phyloP scores from a whole-genome alignment of 2,888 invertebrate species.

The Ganaspis brasiliensis region DNA sequence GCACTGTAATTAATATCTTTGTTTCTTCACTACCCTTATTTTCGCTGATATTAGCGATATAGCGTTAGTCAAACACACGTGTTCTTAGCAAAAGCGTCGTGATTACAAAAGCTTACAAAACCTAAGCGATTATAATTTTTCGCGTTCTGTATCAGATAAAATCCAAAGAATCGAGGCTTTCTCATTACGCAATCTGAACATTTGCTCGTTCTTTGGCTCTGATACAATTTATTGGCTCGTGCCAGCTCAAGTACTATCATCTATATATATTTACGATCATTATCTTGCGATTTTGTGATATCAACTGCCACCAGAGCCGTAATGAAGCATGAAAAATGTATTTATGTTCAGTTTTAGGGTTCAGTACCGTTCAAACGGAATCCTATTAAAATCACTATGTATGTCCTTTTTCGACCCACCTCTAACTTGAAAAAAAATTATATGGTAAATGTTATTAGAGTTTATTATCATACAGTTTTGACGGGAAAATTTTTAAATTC shows the following conservation, averaged over 20 bases:
- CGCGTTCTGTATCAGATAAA: slow-evolving; percentile 11
- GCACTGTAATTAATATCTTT: slow-evolving; percentile 6
- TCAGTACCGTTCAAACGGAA: too few relatives aligned
- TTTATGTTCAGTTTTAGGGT: too few relatives aligned
- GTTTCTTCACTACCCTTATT: not conserved
- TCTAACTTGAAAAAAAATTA: too few relatives aligned
- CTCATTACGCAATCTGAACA: slow-evolving; percentile 21
- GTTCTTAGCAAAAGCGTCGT: not conserved
- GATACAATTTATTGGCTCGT: slow-evolving; percentile 35
- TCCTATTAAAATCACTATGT: too few relatives aligned
- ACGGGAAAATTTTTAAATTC: not conserved
- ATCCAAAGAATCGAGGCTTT: slow-evolving; percentile 19
- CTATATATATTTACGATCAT: slow-evolving; percentile 6
- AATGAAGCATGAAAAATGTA: not conserved
- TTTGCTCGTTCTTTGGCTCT: not conserved
- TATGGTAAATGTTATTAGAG: not conserved
- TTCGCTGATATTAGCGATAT: slow-evolving; percentile 6
- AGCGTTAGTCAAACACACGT: not conserved
- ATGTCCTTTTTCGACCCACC: too few relatives aligned
- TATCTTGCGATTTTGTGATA: not conserved
- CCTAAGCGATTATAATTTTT: slow-evolving; percentile 17
- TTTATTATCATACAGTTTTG: not conserved
- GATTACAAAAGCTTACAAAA: slow-evolving; percentile 1
- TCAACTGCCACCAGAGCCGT: too few relatives aligned
- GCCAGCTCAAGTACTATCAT: slow-evolving; percentile 4